Percentiles rank a stretch among this genome's conserved stretches.
phyloP scores from a whole-genome alignment of 2,113 vertebrate species.

The Pterocles orientalis region DNA sequence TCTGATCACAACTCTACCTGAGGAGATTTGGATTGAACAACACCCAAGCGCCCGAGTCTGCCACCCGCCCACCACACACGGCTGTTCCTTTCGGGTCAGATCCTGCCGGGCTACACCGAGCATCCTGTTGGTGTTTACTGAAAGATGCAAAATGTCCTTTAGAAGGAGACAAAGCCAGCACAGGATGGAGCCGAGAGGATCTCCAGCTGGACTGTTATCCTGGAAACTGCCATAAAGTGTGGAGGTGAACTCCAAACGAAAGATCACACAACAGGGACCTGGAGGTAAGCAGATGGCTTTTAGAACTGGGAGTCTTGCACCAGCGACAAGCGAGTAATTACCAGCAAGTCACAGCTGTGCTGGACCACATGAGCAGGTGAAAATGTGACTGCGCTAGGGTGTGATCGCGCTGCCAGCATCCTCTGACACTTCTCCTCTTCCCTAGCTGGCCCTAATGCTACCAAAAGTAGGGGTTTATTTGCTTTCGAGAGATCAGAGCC shows the following conservation, averaged over 20 bases:
- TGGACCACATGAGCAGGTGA: conserved; percentile 57
- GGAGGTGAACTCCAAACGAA: conserved; percentile 49
- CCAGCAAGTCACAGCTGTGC: conserved; percentile 63
- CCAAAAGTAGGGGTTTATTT: neutral
- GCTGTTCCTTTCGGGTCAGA: neutral
- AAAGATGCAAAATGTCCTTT: neutral
- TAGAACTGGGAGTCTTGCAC: conserved; percentile 28
- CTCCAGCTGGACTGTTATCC: neutral
- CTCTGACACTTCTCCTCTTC: conserved; percentile 16
- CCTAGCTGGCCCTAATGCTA: conserved; percentile 11
- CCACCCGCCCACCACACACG: neutral
- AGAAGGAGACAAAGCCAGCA: neutral
- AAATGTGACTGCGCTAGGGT: conserved; percentile 58
- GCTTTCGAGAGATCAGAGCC: neutral
- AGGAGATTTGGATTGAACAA: neutral
- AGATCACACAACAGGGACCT: conserved; percentile 11
- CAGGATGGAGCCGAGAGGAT: neutral
- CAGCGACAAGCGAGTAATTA: conserved; percentile 60
- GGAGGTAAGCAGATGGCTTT: conserved; percentile 55
- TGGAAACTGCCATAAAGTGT: neutral
- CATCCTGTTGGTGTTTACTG: neutral
- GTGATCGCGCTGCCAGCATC: conserved; percentile 57
- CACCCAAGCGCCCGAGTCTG: neutral
- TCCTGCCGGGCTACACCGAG: neutral
- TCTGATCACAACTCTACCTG: conserved; percentile 1